Percentiles rank a stretch among this genome's conserved stretches.
These are phyloP conservation scores for Bufo bufo DNA, from an alignment of 2,113 vertebrate genomes.

Conservation along the genomic window DNA sequence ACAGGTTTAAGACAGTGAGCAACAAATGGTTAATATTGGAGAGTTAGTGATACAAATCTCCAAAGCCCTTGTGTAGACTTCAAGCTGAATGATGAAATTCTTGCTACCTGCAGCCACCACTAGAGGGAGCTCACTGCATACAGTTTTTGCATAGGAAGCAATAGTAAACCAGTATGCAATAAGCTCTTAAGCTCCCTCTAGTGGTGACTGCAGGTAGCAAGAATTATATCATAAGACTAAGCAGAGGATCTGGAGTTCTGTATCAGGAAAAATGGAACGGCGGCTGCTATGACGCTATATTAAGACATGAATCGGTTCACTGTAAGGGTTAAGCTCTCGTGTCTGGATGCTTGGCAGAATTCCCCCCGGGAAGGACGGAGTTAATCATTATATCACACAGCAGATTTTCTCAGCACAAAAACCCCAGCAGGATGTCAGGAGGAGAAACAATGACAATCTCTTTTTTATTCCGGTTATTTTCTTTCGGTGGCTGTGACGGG, in stretches of 20 bases:
- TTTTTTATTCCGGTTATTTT: background rate
- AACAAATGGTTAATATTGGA: too few species aligned
- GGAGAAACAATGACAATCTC: slow-evolving; percentile 27
- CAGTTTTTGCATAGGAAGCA: background rate
- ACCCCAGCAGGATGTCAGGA: background rate
- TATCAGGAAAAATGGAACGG: too few species aligned
- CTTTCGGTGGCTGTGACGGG: background rate
- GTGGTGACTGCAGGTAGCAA: background rate
- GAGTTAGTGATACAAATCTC: too few species aligned
- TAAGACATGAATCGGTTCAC: background rate
- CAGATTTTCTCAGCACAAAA: slow-evolving; percentile 11
- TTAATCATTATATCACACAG: slow-evolving; percentile 12
- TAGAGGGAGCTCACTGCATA: background rate
- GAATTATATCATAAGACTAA: background rate
- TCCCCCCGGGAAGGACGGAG: background rate
- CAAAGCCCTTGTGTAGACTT: too few species aligned
- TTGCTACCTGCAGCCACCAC: background rate
- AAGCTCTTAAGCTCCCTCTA: background rate
- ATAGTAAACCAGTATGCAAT: background rate
- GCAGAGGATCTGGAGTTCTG: background rate
- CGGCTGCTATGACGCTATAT: too few species aligned
- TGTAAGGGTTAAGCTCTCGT: background rate
- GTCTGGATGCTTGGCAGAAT: background rate
- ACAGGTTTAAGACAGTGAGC: too few species aligned
- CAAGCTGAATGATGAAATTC: too few species aligned